Conservation (phyloP, 2,113 vertebrate species). For the Ciconia stormi region DNA sequence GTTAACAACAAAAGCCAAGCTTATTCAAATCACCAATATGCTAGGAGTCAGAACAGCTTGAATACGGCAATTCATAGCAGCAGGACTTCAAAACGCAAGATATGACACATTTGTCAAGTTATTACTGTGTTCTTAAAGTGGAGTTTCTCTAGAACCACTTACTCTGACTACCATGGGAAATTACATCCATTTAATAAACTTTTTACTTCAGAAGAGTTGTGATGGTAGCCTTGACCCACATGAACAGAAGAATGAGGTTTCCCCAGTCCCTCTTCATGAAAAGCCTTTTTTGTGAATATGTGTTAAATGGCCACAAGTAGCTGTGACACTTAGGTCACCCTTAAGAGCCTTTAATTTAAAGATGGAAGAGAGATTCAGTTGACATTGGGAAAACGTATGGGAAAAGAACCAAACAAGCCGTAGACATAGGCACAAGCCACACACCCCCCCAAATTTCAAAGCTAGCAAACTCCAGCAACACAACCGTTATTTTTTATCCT, state of each 20-base stretch:
- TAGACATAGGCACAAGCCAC: neutral
- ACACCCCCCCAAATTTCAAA: neutral
- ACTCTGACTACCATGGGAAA: neutral
- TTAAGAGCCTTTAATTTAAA: conserved; percentile 36
- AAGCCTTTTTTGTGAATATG: conserved; percentile 3
- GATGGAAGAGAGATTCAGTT: neutral
- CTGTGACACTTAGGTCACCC: conserved; percentile 43
- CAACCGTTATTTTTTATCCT: neutral
- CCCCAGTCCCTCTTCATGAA: conserved; percentile 26
- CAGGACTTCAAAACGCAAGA: neutral
- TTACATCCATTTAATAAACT: neutral
- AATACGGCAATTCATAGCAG: neutral
- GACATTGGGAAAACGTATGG: neutral
- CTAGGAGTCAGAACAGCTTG: neutral
- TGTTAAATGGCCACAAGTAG: conserved; percentile 47
- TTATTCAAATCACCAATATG: neutral
- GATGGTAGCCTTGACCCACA: conserved; percentile 9
- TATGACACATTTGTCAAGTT: neutral
- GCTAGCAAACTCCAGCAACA: neutral
- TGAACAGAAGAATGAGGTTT: neutral
- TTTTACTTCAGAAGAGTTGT: neutral
- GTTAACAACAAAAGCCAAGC: neutral
- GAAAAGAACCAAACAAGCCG: neutral
- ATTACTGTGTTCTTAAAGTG: neutral
- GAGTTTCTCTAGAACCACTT: conserved; percentile 12